Evolutionary conservation across 2,797 vertebrate species (phyloP).

Genomic region (Odontamblyopus rebecca): DNA sequence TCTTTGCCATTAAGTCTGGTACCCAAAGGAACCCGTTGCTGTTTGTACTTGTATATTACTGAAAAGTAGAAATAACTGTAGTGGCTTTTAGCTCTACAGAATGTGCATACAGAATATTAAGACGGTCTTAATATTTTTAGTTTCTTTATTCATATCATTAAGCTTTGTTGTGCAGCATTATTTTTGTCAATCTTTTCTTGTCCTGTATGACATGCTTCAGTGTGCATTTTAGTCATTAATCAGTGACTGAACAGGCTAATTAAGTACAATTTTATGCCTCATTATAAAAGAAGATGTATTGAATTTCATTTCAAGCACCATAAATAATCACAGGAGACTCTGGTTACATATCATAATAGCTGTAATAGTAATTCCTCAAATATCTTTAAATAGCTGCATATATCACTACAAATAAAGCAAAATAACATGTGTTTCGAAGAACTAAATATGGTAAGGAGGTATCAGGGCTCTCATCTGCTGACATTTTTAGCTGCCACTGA

Average conservation of each 20-base stretch:
- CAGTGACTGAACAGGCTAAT: slow-evolving; percentile 53
- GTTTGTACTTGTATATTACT: not conserved
- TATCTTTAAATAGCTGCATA: not conserved
- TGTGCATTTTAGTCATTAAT: slow-evolving; percentile 5
- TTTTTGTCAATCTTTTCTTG: not conserved
- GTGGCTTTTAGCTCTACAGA: not conserved
- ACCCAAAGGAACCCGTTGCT: slow-evolving; percentile 16
- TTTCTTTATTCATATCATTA: not conserved
- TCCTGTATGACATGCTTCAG: not conserved
- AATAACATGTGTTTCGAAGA: not conserved
- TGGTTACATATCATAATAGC: too few relatives aligned
- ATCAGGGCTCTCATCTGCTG: slow-evolving; percentile 26
- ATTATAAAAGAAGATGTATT: slow-evolving; percentile 41
- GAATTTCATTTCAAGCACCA: not conserved
- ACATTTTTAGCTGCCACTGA: slow-evolving; percentile 49
- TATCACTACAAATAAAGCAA: not conserved
- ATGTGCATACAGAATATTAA: too few relatives aligned
- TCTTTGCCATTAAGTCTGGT: slow-evolving; percentile 35
- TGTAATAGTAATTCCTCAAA: not conserved
- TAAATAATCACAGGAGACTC: too few relatives aligned
- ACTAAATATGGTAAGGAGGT: not conserved
- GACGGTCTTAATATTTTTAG: too few relatives aligned
- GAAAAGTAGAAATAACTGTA: not conserved
- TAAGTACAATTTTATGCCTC: slow-evolving; percentile 56
- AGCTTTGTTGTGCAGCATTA: not conserved